phyloP scores from a whole-genome alignment of 2,888 invertebrate species.

The Endomychus coccineus region DNA sequence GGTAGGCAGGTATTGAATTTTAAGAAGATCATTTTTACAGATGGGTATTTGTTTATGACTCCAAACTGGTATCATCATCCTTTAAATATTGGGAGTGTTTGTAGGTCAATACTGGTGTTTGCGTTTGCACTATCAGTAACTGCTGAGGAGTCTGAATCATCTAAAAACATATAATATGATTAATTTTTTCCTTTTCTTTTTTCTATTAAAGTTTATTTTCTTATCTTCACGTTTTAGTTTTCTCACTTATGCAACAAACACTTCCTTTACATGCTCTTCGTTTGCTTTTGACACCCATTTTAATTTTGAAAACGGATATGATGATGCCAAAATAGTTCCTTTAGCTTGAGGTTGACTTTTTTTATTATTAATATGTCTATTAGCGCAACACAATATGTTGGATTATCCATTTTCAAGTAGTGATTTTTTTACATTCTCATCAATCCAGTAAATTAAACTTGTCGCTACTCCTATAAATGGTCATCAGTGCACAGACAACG shows the following conservation, averaged over 20 bases:
- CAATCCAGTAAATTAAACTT: no score
- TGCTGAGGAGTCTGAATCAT: background rate
- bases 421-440: no score
- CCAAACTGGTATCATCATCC: background rate
- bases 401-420: no score
- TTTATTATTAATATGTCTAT: no score
- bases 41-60: no score
- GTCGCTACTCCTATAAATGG: no score
- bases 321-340: background rate
- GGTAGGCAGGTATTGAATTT: background rate
- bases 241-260: background rate
- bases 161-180: background rate
- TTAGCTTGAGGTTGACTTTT: background rate
- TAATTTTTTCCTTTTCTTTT: background rate
- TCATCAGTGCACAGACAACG: no score
- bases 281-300: conserved; percentile 1
- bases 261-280: no score
- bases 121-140: background rate
- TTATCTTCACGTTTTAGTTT: background rate
- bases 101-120: background rate
- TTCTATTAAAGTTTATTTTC: no score
- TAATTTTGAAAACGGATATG: background rate
- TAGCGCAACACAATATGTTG: no score
- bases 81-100: conserved; percentile 1
- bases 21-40: no score